These are phyloP conservation scores for Campaea margaritaria DNA, from an alignment of 2,888 invertebrate species.

Conservation along the genomic window DNA sequence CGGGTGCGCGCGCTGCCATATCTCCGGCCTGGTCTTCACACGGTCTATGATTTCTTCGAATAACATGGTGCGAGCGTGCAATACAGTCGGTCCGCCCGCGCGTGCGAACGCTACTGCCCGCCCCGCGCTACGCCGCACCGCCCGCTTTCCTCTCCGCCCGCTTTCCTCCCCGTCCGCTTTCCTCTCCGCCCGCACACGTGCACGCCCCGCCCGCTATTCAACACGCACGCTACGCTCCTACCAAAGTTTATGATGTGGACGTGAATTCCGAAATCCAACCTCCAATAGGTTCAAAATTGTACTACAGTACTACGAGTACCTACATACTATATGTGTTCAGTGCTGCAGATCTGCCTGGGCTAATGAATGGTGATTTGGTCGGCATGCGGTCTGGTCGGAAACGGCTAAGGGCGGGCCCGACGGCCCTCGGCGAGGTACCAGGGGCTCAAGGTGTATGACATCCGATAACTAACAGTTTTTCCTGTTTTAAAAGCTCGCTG, in stretches of 20 bases:
- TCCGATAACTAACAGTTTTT: background rate
- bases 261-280: too few relatives aligned
- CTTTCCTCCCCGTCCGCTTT: conserved; percentile 1
- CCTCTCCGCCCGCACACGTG: conserved; percentile 1
- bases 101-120: conserved; percentile 7
- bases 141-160: conserved; percentile 6
- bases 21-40: conserved; percentile 42
- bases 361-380: conserved; percentile 77
- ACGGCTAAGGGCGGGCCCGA: conserved; percentile 67
- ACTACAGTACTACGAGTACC: too few relatives aligned
- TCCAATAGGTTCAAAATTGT: too few relatives aligned
- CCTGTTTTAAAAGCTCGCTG: too few relatives aligned
- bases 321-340: too few relatives aligned
- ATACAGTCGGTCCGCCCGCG: background rate
- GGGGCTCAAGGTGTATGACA: conserved; percentile 29
- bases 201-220: conserved; percentile 3
- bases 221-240: background rate
- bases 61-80: background rate
- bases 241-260: too few relatives aligned
- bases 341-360: conserved; percentile 53
- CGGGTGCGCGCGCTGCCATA: conserved; percentile 44
- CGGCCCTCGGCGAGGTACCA: conserved; percentile 43
- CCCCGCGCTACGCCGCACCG: conserved; percentile 5
- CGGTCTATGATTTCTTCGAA: conserved; percentile 42
- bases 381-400: conserved; percentile 62